Percentiles rank a stretch among this genome's conserved stretches.
These are phyloP conservation scores for Gortyna flavago DNA, from an alignment of 2,888 invertebrate genomes.

Conservation along the genomic window DNA sequence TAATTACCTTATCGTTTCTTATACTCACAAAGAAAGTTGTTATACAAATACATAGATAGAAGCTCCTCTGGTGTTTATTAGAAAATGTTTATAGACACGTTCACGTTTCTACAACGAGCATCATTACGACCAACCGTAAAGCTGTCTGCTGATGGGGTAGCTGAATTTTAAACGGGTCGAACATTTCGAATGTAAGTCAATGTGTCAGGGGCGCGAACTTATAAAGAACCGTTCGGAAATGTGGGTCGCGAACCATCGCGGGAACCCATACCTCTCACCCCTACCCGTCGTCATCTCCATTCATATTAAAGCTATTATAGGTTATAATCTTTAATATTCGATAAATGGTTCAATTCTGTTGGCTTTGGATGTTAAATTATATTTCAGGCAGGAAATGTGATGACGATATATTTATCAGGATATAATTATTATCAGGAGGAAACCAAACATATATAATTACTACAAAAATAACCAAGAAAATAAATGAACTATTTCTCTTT, in stretches of 20 bases:
- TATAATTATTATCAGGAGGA: neutral
- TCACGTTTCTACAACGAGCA: constrained; percentile 9
- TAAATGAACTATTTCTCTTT: neutral
- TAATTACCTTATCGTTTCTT: neutral
- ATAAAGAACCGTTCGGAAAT: constrained; percentile 70
- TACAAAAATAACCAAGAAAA: neutral
- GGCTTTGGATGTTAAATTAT: constrained; percentile 21
- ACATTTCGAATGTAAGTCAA: constrained; percentile 77
- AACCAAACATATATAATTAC: neutral
- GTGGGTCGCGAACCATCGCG: constrained; percentile 72
- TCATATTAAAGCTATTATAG: constrained; percentile 42
- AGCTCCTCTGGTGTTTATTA: neutral
- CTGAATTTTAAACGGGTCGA: constrained; percentile 69
- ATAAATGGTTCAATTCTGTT: constrained; percentile 39
- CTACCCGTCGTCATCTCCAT: constrained; percentile 51
- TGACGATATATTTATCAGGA: neutral
- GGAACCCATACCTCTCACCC: constrained; percentile 57
- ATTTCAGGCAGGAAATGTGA: constrained; percentile 4
- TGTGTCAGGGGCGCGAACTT: constrained; percentile 79
- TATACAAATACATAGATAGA: neutral
- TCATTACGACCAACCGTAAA: constrained; percentile 65
- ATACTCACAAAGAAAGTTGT: neutral
- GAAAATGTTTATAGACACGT: neutral
- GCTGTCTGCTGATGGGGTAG: constrained; percentile 57
- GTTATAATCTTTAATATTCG: constrained; percentile 49